Base-by-base conservation (phyloP, 2,888 invertebrate genomes). In the Apoda limacodes region DNA sequence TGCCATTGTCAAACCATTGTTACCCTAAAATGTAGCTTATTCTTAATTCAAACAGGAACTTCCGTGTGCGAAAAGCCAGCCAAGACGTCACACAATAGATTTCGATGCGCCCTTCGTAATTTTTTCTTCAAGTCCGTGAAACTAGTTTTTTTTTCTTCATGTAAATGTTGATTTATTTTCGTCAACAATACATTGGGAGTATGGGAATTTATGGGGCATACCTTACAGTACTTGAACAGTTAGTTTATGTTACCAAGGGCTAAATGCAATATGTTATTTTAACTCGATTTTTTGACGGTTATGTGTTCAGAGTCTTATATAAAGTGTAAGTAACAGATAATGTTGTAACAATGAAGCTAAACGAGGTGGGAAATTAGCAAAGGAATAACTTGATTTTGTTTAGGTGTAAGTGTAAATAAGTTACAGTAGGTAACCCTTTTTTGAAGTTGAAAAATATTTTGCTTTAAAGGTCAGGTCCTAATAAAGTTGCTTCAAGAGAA, bases 101-200 rank as follows among this genome's bases (percentile, higher is more conserved):
- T 24, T 30, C 17, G 24, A 30, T 37, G 51, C 57, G 57, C 68
- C 69, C 67, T 64, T 61, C 58, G 45, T 51, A 37, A 49, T 60
- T 55, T 45, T 60, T 62, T 57, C 50, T 39, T 40, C 31, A 35
- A 47, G 57, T 57, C 57, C 56, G 50, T 55, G 47, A 58, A 71
- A 75, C 75, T 64, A 55, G 75, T 72, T 70, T 60, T 65, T 67
- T 65, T 67, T 64, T 65, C 57, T 48, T 25, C 66, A 69, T 70
- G 71, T 74, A 69, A 70, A 71, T 72, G 63, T 66, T 74, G 74
- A 75, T 74, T 74, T 72, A 75, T 74, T 74, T 68, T 62, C 58
- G 71, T 70, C 74, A 76, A 75, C 76, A 75, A 74, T 71, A 48
- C 58, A 43, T 55, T 52, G 52, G 53, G 39, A 56, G 61, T 67